These are phyloP conservation scores for Eurystomus gularis DNA, from an alignment of 2,113 vertebrate species.

Conservation along the genomic window DNA sequence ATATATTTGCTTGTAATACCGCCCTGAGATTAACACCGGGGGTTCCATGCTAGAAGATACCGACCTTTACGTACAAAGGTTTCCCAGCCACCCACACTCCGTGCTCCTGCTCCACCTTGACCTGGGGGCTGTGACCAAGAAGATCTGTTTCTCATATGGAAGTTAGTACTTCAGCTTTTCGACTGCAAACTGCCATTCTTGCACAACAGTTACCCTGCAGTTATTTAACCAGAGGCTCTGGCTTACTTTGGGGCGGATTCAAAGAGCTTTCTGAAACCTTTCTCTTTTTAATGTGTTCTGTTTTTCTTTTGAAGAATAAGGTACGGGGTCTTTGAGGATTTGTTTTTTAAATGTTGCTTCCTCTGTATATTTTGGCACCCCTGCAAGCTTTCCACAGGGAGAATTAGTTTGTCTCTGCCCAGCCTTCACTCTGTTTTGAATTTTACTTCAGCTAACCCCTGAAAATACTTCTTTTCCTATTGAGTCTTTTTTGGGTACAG, in stretches of 20 bases:
- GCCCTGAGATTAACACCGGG: neutral
- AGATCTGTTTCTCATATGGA: neutral
- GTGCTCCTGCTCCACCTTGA: neutral
- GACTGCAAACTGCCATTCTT: neutral
- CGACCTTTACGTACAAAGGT: neutral
- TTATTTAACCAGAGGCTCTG: neutral
- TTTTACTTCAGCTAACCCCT: slow-evolving; percentile 22
- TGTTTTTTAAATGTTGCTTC: slow-evolving; percentile 1
- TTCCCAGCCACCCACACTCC: neutral
- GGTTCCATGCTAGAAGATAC: neutral
- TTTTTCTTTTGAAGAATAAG: neutral
- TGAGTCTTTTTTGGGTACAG: neutral
- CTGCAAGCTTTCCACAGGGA: neutral
- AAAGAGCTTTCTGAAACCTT: neutral
- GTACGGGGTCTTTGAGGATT: neutral
- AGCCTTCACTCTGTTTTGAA: neutral
- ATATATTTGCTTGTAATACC: neutral
- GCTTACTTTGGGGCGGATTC: neutral
- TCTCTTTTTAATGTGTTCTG: neutral
- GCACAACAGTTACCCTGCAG: neutral
- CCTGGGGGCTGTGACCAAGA: neutral
- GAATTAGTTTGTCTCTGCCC: neutral
- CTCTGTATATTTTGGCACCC: slow-evolving; percentile 37
- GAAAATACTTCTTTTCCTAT: neutral
- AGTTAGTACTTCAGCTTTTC: neutral